phyloP scores from a whole-genome alignment of 2,113 vertebrate genomes.

The Ia io region DNA sequence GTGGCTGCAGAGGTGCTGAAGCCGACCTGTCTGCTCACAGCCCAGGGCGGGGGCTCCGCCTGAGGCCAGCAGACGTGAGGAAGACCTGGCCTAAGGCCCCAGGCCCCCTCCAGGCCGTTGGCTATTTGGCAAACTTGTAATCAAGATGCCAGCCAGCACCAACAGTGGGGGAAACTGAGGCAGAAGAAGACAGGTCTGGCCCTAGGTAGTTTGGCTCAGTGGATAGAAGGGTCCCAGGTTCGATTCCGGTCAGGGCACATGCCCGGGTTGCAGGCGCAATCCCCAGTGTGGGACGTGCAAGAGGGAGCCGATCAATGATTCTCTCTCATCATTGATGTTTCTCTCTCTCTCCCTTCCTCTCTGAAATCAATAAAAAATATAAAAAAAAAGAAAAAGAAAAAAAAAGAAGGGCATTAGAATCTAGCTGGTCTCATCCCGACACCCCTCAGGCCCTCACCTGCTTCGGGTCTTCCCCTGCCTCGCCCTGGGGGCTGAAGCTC shows the following conservation, averaged over 20 bases:
- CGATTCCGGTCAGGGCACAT: too few relatives aligned
- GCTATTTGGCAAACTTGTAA: background rate
- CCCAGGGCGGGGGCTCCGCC: background rate
- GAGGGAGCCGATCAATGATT: too few relatives aligned
- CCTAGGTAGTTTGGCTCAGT: too few relatives aligned
- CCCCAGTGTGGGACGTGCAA: too few relatives aligned
- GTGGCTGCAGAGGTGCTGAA: background rate
- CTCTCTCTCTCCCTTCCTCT: too few relatives aligned
- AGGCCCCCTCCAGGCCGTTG: background rate
- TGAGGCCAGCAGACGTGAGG: background rate
- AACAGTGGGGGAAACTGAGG: slow-evolving; percentile 24
- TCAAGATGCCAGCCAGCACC: background rate
- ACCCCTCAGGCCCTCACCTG: background rate
- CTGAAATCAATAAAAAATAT: too few relatives aligned
- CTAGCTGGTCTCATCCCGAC: background rate
- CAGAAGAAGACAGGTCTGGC: background rate
- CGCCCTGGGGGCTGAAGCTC: background rate
- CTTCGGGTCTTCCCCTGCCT: background rate
- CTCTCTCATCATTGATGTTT: too few relatives aligned
- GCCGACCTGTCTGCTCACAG: background rate
- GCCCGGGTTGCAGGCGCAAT: too few relatives aligned
- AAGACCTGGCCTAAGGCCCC: background rate
- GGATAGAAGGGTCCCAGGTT: too few relatives aligned
- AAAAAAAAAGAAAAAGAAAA: too few relatives aligned
- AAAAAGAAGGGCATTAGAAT: background rate